Conservation (phyloP, 2,113 vertebrate species). For the Scytalopus superciliaris region DNA sequence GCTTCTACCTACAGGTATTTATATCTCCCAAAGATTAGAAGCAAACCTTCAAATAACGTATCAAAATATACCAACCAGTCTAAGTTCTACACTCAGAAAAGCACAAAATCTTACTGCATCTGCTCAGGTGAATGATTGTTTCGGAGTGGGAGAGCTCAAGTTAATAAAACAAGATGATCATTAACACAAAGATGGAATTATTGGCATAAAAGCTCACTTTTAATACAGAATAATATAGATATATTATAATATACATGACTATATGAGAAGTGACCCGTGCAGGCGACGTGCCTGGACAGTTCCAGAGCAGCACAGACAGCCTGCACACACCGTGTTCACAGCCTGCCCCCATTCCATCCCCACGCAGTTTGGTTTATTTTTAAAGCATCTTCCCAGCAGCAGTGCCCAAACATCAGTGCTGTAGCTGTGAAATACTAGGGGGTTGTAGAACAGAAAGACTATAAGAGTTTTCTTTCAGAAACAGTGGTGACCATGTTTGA, state of each 20-base stretch:
- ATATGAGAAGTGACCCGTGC: background rate
- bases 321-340: accelerated
- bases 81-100: background rate
- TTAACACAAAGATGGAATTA: background rate
- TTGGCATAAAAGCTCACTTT: background rate
- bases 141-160: background rate
- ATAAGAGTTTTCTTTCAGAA: background rate
- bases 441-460: background rate
- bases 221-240: too few relatives aligned
- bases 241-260: too few relatives aligned
- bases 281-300: background rate
- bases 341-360: background rate
- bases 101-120: background rate
- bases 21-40: background rate
- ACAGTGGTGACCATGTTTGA: background rate
- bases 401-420: background rate
- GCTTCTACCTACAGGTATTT: background rate
- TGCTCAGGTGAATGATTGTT: background rate
- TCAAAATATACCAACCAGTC: background rate
- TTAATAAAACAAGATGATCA: background rate
- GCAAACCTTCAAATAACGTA: background rate
- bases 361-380: background rate
- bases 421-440: background rate
- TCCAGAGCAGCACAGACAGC: background rate
- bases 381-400: background rate